Evolutionary conservation across 2,113 vertebrate genomes (phyloP).

Genomic region (Psittacula cyanocephala): DNA sequence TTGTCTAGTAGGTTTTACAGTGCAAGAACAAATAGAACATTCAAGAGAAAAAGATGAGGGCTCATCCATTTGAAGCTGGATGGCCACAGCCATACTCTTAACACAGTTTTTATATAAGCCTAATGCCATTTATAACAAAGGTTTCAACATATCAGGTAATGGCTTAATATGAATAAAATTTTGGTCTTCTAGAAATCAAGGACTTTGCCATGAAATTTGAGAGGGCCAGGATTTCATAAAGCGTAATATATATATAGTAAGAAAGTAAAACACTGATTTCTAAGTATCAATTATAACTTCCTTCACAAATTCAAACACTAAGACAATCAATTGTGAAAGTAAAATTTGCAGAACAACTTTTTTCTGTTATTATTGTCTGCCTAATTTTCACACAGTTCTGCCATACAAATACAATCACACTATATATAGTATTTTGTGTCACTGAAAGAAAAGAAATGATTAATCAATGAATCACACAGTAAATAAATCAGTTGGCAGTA

Average conservation of each 20-base stretch:
- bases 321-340: background rate
- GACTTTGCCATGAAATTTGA: background rate
- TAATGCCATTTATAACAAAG: background rate
- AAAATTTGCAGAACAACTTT: background rate
- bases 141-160: background rate
- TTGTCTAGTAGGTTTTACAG: background rate
- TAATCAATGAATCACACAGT: constrained; percentile 31
- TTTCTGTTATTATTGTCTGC: background rate
- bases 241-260: no score
- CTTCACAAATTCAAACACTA: background rate
- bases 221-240: background rate
- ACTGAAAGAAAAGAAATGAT: constrained; percentile 44
- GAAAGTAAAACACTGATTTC: background rate
- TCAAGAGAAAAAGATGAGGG: background rate
- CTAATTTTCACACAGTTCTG: background rate
- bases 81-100: background rate
- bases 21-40: background rate
- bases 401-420: accelerated
- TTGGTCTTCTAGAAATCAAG: background rate
- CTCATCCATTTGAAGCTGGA: background rate
- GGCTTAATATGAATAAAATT: background rate
- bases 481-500: constrained; percentile 5
- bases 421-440: background rate
- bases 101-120: background rate
- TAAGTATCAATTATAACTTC: background rate